Evolutionary conservation across 2,797 vertebrate genomes (phyloP), one percentile per base, ranked within the genome.

Genomic region (Coregonus ussuriensis): DNA sequence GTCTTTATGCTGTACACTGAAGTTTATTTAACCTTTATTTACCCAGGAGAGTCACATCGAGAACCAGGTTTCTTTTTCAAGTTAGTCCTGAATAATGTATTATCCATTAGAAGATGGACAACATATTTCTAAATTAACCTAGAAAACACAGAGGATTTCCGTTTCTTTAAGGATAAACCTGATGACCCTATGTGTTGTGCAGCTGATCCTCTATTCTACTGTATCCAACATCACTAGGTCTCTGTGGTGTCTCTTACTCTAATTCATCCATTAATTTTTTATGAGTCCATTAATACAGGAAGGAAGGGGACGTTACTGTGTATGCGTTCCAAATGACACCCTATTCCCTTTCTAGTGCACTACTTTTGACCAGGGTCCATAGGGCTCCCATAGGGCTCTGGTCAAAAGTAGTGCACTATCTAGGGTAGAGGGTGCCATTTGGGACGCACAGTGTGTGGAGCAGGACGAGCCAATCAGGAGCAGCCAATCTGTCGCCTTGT

Each of bases 381-480:
- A 35, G 35, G 35, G 35, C 25, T 25, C 35, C 35, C 37, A 62
- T 62, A 7, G 3, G n/a, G n/a, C 56, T 25, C 56, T 21, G 4
- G 21, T 21, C 56, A 4, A 62, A 62, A n/a, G 9, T 6, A 62
- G 56, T 9, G 1, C 54, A 56, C 54, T 56, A 56, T 6, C n/a
- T 18, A 56, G 18, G 16, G 54, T 5, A 56, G n/a, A 56, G 4
- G 54, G 54, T n/a, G n/a, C 18, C 1, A 15, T 62, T 25, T 18
- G 9, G 56, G 6, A 62, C 4, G 2, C 6, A 21, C 6, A 1
- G 18, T 4, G 63, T 13, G 91, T 67, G 90, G 89, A 91, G 83
- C 91, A 91, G 87, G 83, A 84, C 88, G 91, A 82, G 81, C 88
- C 92, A 92, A 93, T 92, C 56, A 7, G 56, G 56, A 11, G 56